Base-by-base conservation (phyloP, 1,140 invertebrate species). In the Uloborus diversus region DNA sequence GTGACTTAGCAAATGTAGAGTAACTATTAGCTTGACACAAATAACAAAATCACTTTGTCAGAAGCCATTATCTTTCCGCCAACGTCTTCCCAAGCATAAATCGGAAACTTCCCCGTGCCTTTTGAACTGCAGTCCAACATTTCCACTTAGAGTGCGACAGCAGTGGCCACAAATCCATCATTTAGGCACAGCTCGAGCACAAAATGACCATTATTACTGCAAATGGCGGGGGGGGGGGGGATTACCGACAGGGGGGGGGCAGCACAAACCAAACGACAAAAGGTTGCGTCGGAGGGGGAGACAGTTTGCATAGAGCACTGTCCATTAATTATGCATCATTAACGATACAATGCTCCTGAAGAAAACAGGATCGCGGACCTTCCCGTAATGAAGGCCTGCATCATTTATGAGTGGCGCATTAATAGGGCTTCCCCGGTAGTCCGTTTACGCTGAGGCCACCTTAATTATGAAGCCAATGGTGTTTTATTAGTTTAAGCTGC, bases 261-360 rank as follows among this genome's bases (percentile, higher is more conserved):
- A 30, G 28, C 25, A 14, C 9, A 42, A n/a, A n/a, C n/a, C n/a
- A 42, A 42, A 17, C 7, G 37, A 42, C 37, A 42, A 42, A 59
- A 23, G 20, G 56, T 20, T 28, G 28, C 28, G 27, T 37, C n/a
- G 56, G n/a, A 3, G 56, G 37, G 56, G 27, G 25, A 30, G 47
- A 47, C 56, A 9, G 69, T 73, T 73, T 73, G 56, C 69, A 73
- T 37, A 20, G 57, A 49, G 71, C 33, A 49, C 71, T 75, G 71
- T 75, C 71, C 71, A 75, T 75, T 75, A 75, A 75, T 75, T 75
- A 75, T 75, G 71, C 71, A 75, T 75, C 71, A 75, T 75, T 75
- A 75, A 75, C 71, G 71, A 49, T 75, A 73, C 69, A 73, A 73
- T 73, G 69, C n/a, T 73, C 69, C 69, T 57, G 71, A 75, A 75